Conservation (phyloP, 2,113 vertebrate genomes). For the Alaudala cheleensis region DNA sequence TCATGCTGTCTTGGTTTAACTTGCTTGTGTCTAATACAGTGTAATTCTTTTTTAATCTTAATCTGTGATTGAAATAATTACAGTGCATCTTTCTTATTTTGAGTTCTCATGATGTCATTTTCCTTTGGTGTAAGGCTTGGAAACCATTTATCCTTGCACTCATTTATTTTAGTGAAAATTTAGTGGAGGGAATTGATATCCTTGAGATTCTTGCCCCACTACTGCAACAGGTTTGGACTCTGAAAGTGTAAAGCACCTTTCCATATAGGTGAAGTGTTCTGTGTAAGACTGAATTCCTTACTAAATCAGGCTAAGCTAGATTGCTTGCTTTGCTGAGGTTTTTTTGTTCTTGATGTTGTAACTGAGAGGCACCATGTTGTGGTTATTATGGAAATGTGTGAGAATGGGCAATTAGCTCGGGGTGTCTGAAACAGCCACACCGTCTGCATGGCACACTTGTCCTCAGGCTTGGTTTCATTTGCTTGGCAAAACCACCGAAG, state of each 20-base stretch:
- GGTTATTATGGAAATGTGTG: not conserved
- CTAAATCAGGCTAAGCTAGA: not conserved
- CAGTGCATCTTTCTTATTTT: not conserved
- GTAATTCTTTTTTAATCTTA: not conserved
- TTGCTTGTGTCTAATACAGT: not conserved
- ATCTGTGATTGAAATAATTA: not conserved
- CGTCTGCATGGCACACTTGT: accelerated
- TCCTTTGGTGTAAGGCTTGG: not conserved
- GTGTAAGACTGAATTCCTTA: not conserved
- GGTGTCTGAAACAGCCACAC: not conserved
- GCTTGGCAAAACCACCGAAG: not conserved
- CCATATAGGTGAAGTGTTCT: not conserved
- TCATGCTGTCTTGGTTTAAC: not conserved
- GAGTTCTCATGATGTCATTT: not conserved
- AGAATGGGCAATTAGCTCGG: not conserved
- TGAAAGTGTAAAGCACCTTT: not conserved
- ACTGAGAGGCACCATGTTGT: not conserved
- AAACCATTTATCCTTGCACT: not conserved
- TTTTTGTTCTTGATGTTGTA: not conserved
- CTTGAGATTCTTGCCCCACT: not conserved
- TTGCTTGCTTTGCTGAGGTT: not conserved
- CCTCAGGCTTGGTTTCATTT: not conserved
- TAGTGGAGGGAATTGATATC: not conserved
- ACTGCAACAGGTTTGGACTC: not conserved
- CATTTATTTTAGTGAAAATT: not conserved